Evolutionary conservation across 2,888 invertebrate genomes (phyloP), one percentile per base, ranked within the genome.

Genomic region (Hydropsyche betteni): DNA sequence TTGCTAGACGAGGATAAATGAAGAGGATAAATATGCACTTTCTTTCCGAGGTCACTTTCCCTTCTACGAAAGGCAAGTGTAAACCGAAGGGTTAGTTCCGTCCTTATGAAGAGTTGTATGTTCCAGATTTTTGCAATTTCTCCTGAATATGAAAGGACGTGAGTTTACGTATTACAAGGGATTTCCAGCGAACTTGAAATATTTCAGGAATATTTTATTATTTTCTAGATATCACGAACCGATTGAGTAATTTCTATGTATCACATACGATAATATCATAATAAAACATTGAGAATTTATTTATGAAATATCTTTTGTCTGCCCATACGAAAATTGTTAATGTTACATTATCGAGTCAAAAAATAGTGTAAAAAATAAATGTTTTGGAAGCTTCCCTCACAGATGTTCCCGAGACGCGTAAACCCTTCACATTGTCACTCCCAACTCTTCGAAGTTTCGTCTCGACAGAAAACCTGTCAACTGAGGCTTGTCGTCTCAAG

Each of bases 381-480:
- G 8, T 36, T 64, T 3, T 36, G 64, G 34, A 64, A 34, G 36
- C 64, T 64, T 36, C 24, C 24, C 24, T 64, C 36, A 5, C 8
- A 64, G 44, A 44, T 36, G 34, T 64, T 36, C 36, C 4, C 5
- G 64, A n/a, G 64, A 10, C 64, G 64, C 64, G 8, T 58, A 36
- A 64, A 64, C 36, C 64, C n/a, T 64, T 64, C 64, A 64, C 14
- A 64, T 36, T 64, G 64, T 36, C 64, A 64, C 12, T n/a, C 12
- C 12, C 36, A 36, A 64, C 64, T 64, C 64, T 24, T 64, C 64
- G 34, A 64, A 64, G 36, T 64, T 64, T n/a, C 33, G 34, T 6
- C 34, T 34, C 34, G 64, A 64, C 64, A 36, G 64, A 64, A 36
- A 64, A 36, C 34, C 36, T 64, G 64, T 64, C 64, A 36, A 36